Conservation (phyloP, 2,113 vertebrate genomes). For the Glaucidium brasilianum region DNA sequence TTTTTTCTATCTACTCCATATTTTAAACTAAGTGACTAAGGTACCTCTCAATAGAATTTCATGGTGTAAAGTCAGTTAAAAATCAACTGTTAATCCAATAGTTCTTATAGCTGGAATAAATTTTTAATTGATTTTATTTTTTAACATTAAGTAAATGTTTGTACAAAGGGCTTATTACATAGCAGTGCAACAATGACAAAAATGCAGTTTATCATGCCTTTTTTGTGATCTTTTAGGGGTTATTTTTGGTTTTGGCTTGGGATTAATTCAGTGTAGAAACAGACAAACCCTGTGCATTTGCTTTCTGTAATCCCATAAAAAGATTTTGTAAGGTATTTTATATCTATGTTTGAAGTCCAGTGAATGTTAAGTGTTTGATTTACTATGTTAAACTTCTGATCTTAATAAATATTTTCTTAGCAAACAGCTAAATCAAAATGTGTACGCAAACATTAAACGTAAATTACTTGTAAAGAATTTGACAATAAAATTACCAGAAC, state of each 20-base stretch:
- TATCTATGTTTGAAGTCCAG: conserved; percentile 65
- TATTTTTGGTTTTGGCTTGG: conserved; percentile 53
- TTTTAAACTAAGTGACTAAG: conserved; percentile 61
- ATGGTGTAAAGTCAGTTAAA: conserved; percentile 59
- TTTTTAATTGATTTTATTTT: conserved; percentile 62
- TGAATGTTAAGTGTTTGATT: conserved; percentile 70
- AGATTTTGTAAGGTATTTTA: conserved; percentile 63
- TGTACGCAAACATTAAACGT: conserved; percentile 16
- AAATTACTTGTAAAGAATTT: conserved; percentile 10
- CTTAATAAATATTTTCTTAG: conserved; percentile 75
- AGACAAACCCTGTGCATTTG: conserved; percentile 60
- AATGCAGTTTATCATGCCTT: conserved; percentile 46
- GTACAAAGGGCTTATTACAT: conserved; percentile 70
- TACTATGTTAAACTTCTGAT: conserved; percentile 68
- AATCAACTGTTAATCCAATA: conserved; percentile 62
- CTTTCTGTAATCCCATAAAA: conserved; percentile 63
- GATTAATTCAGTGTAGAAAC: conserved; percentile 64
- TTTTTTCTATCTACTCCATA: conserved; percentile 59
- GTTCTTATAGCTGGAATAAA: conserved; percentile 64
- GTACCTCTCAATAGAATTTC: conserved; percentile 64
- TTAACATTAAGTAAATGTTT: conserved; percentile 53
- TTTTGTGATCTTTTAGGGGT: conserved; percentile 45
- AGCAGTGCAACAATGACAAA: conserved; percentile 61
- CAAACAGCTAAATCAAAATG: conserved; percentile 50
- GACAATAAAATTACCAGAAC: conserved; percentile 35